Evolutionary conservation across 2,888 invertebrate species (phyloP).

Genomic region (Perizoma flavofasciatum): DNA sequence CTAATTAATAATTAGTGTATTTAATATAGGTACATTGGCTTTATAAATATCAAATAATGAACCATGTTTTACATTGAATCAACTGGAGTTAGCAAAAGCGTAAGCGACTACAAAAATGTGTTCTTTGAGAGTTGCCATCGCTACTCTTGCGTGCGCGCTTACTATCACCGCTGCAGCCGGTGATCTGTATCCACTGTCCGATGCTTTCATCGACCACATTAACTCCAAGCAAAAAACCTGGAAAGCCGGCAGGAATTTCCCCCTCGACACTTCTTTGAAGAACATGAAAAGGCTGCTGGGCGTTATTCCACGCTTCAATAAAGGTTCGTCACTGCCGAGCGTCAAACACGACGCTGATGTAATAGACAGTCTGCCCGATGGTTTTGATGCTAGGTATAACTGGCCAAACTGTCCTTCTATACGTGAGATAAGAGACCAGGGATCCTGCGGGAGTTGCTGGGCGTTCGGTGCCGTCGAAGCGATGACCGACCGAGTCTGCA

Average conservation of each 20-base stretch:
- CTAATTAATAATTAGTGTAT: too few relatives aligned
- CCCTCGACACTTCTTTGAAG: slow-evolving; percentile 78
- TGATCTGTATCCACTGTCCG: slow-evolving; percentile 83
- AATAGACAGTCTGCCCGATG: slow-evolving; percentile 85
- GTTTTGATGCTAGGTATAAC: slow-evolving; percentile 90
- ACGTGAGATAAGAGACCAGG: slow-evolving; percentile 92
- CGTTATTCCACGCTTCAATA: slow-evolving; percentile 85
- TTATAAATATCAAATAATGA: too few relatives aligned
- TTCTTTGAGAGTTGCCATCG: too few relatives aligned
- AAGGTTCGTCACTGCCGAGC: slow-evolving; percentile 70
- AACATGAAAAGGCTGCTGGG: slow-evolving; percentile 89
- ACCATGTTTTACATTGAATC: too few relatives aligned
- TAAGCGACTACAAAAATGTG: too few relatives aligned
- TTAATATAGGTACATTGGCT: too few relatives aligned
- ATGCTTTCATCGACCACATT: slow-evolving; percentile 88
- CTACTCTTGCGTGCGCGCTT: too few relatives aligned
- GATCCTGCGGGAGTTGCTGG: slow-evolving; percentile 97
- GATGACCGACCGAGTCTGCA: slow-evolving; percentile 95
- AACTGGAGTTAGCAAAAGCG: too few relatives aligned
- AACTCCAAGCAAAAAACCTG: slow-evolving; percentile 88
- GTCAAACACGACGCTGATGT: slow-evolving; percentile 59
- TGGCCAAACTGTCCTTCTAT: slow-evolving; percentile 95
- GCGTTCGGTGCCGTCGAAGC: slow-evolving; percentile 96
- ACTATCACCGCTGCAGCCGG: slow-evolving; percentile 30
- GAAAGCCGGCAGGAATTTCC: slow-evolving; percentile 92